Conservation (phyloP, 2,888 invertebrate species). For the Epistrophe grossulariae region DNA sequence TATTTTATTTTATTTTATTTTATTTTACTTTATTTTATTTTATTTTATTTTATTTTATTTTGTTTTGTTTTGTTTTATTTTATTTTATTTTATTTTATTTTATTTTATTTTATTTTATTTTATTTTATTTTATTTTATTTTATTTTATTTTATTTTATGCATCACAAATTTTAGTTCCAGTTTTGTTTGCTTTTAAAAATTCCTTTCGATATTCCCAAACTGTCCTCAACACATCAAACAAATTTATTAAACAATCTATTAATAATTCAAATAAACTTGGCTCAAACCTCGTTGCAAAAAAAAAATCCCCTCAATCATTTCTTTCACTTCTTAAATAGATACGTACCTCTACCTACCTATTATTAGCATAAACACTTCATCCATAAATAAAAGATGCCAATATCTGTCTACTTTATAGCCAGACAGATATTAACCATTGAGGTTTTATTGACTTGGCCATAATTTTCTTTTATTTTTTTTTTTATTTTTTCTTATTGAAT, state of each 20-base stretch:
- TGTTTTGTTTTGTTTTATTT: no score
- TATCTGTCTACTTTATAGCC: neutral
- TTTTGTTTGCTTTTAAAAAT: no score
- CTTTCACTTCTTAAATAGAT: neutral
- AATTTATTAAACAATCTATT: neutral
- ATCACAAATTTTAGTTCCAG: no score
- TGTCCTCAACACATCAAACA: neutral
- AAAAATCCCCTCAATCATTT: conserved; percentile 8
- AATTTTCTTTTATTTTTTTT: neutral
- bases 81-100: no score
- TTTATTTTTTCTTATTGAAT: neutral
- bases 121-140: no score
- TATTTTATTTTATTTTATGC: no score
- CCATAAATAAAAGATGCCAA: conserved; percentile 2
- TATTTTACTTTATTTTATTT: no score
- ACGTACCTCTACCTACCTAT: neutral
- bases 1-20: no score
- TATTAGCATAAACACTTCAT: conserved; percentile 23
- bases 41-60: no score
- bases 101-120: no score
- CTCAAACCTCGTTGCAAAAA: neutral
- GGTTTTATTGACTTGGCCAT: conserved; percentile 9
- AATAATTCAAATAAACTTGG: neutral
- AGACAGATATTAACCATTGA: neutral
- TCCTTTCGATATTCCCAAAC: no score